Evolutionary conservation across 2,797 vertebrate species (phyloP).

Genomic region (Cynodonichthys magdalenae): DNA sequence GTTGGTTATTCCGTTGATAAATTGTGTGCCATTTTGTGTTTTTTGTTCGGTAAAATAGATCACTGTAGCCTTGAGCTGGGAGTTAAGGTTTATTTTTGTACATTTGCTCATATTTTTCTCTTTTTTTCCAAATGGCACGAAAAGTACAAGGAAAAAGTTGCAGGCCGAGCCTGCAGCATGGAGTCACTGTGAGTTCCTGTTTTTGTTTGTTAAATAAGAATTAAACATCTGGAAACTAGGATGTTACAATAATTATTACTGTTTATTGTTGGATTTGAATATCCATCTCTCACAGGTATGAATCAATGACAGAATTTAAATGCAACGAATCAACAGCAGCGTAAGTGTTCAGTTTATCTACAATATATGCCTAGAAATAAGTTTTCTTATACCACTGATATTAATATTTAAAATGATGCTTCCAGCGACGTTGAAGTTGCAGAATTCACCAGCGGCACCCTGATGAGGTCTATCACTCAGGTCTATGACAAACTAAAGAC

Average conservation of each 20-base stretch:
- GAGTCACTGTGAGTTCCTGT: conserved; percentile 59
- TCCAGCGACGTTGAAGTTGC: conserved; percentile 40
- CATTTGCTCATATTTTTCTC: not conserved
- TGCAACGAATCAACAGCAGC: not conserved
- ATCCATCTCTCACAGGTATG: conserved; percentile 46
- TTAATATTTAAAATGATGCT: not conserved
- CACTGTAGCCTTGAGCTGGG: not conserved
- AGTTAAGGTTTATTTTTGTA: not conserved
- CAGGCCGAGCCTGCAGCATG: conserved; percentile 2
- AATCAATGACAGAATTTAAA: not conserved
- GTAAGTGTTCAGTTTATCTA: conserved; percentile 37
- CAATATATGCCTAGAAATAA: not conserved
- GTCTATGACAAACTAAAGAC: conserved; percentile 58
- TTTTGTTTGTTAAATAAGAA: not conserved
- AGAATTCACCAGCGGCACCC: not conserved
- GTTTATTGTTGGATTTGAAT: not conserved
- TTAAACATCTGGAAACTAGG: not conserved
- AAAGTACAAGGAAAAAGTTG: not conserved
- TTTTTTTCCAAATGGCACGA: not conserved
- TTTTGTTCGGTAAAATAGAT: no score
- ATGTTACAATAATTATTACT: not conserved
- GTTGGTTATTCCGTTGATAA: not conserved
- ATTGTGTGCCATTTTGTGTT: no score
- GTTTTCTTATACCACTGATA: not conserved
- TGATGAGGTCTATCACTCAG: conserved; percentile 43